Conservation (phyloP, 2,113 vertebrate genomes). For the Onychostruthus taczanowskii region DNA sequence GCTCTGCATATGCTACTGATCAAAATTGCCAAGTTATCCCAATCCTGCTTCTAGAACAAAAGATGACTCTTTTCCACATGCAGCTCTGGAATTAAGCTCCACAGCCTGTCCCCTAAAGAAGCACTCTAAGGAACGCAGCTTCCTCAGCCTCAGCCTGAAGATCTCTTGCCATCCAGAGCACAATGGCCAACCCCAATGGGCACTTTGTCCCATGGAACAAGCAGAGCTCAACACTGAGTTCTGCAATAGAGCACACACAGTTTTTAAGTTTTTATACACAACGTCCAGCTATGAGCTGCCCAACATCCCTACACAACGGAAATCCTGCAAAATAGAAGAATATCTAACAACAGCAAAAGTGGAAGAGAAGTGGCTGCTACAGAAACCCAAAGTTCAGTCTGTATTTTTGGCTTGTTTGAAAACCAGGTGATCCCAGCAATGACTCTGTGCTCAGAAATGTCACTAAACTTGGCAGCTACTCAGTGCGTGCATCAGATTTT, state of each 20-base stretch:
- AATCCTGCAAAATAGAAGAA: neutral
- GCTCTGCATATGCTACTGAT: constrained; percentile 14
- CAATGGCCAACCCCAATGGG: accelerated
- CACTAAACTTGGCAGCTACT: neutral
- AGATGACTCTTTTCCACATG: neutral
- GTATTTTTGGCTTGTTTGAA: neutral
- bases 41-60: constrained; percentile 30
- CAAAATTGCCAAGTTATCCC: constrained; percentile 39
- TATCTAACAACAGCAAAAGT: neutral
- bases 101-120: neutral
- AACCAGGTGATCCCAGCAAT: neutral
- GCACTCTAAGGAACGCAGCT: neutral
- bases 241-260: neutral
- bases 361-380: neutral
- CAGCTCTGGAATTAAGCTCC: neutral
- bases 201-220: neutral
- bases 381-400: neutral
- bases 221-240: neutral
- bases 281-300: neutral
- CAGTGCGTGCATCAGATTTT: neutral
- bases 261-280: accelerated
- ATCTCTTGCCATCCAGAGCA: neutral
- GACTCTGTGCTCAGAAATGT: neutral
- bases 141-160: neutral
- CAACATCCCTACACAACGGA: neutral